Conservation (phyloP, 2,113 vertebrate species). For the Felis chaus region DNA sequence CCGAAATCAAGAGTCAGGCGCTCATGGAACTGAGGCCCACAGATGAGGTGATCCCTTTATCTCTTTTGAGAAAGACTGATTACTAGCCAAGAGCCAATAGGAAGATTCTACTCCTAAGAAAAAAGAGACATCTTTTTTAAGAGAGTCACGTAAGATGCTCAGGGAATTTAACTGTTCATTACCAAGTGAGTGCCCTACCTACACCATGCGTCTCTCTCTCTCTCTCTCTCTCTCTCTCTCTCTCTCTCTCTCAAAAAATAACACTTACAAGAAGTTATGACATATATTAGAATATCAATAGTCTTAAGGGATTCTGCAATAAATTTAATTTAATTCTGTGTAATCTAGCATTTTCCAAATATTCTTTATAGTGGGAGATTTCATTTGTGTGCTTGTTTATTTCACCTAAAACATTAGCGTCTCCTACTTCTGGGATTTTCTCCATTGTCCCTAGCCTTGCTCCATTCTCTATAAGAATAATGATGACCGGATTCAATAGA, state of each 20-base stretch:
- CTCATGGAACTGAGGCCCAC: too few species aligned
- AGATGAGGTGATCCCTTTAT: too few species aligned
- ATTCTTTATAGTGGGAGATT: not conserved
- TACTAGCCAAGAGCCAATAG: not conserved
- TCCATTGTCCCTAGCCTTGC: not conserved
- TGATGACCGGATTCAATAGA: not conserved
- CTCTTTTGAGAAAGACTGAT: not conserved
- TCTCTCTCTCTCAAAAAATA: too few species aligned
- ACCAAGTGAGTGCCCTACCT: not conserved
- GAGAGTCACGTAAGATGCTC: not conserved
- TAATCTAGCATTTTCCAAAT: not conserved
- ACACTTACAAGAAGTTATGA: not conserved
- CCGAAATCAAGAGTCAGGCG: too few species aligned
- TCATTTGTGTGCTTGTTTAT: not conserved
- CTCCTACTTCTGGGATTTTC: not conserved
- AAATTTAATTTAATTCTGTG: not conserved
- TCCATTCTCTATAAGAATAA: not conserved
- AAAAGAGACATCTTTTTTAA: not conserved
- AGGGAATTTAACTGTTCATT: not conserved
- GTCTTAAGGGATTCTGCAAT: not conserved
- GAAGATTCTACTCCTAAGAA: not conserved
- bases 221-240: too few species aligned
- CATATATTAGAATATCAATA: not conserved
- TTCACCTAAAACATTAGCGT: not conserved
- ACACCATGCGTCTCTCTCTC: not conserved